Evolutionary conservation across 35 echinoderm and acorn worm species (phyloP).

Genomic region (Stichopus chloronotus): DNA sequence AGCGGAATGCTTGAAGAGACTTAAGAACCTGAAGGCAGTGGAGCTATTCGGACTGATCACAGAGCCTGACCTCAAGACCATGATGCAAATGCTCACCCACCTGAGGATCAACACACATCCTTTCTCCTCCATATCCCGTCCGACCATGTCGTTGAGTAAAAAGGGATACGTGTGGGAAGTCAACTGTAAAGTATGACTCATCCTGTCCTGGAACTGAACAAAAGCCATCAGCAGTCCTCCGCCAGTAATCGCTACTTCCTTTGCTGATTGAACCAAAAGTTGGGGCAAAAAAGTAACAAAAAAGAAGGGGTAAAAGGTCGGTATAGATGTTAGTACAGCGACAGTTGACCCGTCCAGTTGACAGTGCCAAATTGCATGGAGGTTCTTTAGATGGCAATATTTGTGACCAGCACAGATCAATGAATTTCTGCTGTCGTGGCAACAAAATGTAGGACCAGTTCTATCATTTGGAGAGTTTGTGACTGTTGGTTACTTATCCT

Average conservation of each 20-base stretch:
- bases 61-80: background rate
- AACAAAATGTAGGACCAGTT: too few species aligned
- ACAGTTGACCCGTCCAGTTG: too few species aligned
- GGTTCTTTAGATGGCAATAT: too few species aligned
- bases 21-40: constrained; percentile 4
- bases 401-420: too few species aligned
- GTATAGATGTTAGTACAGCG: too few species aligned
- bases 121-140: constrained; percentile 30
- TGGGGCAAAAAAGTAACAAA: too few species aligned
- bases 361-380: too few species aligned
- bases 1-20: constrained; percentile 8
- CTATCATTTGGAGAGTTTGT: too few species aligned
- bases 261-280: too few species aligned
- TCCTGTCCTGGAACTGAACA: background rate
- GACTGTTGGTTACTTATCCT: too few species aligned
- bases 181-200: constrained; percentile 30
- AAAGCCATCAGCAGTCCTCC: background rate
- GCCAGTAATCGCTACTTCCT: background rate
- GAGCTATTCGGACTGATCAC: constrained; percentile 51
- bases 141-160: constrained; percentile 33
- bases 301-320: too few species aligned
- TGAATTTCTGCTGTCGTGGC: too few species aligned
- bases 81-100: background rate
- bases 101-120: constrained; percentile 45
- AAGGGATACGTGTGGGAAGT: constrained; percentile 29